Percentiles rank a stretch among this genome's conserved stretches.
Conservation (phyloP, 1,140 invertebrate species). For the Euura saliciscinereae region DNA sequence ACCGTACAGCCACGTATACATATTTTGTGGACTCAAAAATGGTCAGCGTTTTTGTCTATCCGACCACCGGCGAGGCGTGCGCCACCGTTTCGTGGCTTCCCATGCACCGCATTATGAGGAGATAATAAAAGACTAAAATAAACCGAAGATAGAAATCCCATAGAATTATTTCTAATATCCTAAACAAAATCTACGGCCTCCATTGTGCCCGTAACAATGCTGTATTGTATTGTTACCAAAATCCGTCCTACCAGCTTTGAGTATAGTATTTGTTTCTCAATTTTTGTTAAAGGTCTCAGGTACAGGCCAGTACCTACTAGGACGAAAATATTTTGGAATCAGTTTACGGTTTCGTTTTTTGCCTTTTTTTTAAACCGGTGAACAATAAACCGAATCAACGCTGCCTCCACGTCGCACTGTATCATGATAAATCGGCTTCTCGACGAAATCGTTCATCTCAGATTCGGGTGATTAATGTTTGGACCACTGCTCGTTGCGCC, state of each 20-base stretch:
- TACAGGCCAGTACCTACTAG: background rate
- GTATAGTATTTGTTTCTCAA: background rate
- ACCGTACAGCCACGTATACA: background rate
- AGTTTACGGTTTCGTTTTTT: too few species aligned
- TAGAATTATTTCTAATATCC: constrained; percentile 29
- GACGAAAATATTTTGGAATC: constrained; percentile 34
- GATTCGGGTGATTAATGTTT: constrained; percentile 2
- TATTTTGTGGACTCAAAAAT: constrained; percentile 2
- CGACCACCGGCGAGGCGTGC: background rate
- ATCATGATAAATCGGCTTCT: background rate
- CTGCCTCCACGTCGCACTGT: background rate
- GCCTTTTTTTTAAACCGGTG: too few species aligned
- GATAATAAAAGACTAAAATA: constrained; percentile 34
- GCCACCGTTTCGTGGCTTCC: background rate
- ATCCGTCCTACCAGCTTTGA: constrained; percentile 19
- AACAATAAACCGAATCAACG: too few species aligned
- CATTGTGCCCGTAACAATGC: constrained; percentile 37
- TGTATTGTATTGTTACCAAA: constrained; percentile 27
- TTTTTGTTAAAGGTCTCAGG: too few species aligned
- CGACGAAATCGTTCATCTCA: background rate
- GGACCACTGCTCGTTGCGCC: background rate
- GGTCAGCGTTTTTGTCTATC: constrained; percentile 17
- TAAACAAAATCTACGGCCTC: constrained; percentile 26
- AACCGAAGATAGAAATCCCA: constrained; percentile 23
- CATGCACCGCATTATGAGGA: constrained; percentile 9